Base-by-base conservation (phyloP, 2,888 invertebrate genomes). In the Mythimna albipuncta region DNA sequence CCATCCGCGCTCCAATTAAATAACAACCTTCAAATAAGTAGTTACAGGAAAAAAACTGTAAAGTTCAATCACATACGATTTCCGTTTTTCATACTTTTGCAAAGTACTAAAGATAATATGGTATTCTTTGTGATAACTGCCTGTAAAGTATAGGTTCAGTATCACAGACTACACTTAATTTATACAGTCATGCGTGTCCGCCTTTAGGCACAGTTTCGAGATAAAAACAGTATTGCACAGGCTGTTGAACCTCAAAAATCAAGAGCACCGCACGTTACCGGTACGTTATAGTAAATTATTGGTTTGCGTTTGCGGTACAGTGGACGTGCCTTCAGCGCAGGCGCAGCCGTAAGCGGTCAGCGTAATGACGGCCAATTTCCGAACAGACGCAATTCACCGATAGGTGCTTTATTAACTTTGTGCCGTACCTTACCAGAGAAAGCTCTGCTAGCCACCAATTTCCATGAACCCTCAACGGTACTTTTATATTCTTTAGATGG, bases 351-450 rank as follows among this genome's bases (percentile, higher is more conserved):
- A 92, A 92, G 88, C 88, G 91, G 89, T 81, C 83, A 70, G 69
- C 73, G 86, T 94, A 93, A 94, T 93, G 92, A 92, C 89, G 90
- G 90, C 87, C 91, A 93, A 92, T 93, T 93, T 91, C 87, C 88
- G 89, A 91, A 90, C 88, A 73, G 83, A 81, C 85, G 87, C 87
- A 89, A 87, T 85, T 87, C 72, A 82, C 75, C 74, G 71, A 85
- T 87, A 83, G 85, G 85, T 87, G 85, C 79, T 88, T 89, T 87
- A 89, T 86, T 84, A 85, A 85, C 83, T 78, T 82, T 64, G 66
- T 75, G 32, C 66, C 21, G 73, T 72, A 64, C 75, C 59, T 70
- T 81, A 85, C 75, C 64, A 69, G 83, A 76, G 87, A 86, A 86
- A 86, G 83, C 75, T 78, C 64, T 69, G 74, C 59, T 72, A 41